These are phyloP conservation scores for Sebastes oblongus DNA, from an alignment of 2,797 vertebrate species.

Conservation along the genomic window DNA sequence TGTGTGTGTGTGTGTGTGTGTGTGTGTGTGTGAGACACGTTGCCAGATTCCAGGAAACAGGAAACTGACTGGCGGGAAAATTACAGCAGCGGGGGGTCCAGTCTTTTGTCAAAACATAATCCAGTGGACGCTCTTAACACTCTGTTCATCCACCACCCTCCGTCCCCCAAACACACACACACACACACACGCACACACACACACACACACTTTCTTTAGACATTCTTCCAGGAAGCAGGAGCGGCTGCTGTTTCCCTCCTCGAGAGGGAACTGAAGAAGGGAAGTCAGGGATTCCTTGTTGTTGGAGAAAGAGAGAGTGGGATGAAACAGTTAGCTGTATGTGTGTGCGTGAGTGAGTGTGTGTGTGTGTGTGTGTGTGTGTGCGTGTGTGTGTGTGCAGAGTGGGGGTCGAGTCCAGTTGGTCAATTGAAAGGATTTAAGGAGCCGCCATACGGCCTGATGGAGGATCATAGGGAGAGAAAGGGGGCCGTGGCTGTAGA, in stretches of 20 bases:
- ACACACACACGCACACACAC: neutral
- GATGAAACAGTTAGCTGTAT: neutral
- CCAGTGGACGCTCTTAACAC: conserved; percentile 47
- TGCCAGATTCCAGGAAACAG: conserved; percentile 75
- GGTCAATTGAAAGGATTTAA: conserved; percentile 36
- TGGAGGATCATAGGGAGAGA: conserved; percentile 14
- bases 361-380: neutral
- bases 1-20: neutral
- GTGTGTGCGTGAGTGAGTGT: neutral
- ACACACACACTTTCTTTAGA: conserved; percentile 10
- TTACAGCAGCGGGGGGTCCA: conserved; percentile 53
- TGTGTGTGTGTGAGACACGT: conserved; percentile 28
- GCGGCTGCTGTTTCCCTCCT: conserved; percentile 43
- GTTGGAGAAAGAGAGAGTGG: neutral
- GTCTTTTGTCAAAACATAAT: conserved; percentile 72
- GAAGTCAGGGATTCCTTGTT: conserved; percentile 40
- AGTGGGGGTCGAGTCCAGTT: conserved; percentile 10
- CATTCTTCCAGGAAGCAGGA: conserved; percentile 39
- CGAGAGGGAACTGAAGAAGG: neutral
- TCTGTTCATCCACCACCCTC: neutral
- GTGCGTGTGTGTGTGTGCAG: neutral
- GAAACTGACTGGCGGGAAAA: conserved; percentile 75
- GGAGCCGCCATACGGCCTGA: conserved; percentile 9
- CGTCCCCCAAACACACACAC: neutral
- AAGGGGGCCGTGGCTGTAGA: neutral